phyloP scores from a whole-genome alignment of 2,113 vertebrate species.

The Saccopteryx leptura region DNA sequence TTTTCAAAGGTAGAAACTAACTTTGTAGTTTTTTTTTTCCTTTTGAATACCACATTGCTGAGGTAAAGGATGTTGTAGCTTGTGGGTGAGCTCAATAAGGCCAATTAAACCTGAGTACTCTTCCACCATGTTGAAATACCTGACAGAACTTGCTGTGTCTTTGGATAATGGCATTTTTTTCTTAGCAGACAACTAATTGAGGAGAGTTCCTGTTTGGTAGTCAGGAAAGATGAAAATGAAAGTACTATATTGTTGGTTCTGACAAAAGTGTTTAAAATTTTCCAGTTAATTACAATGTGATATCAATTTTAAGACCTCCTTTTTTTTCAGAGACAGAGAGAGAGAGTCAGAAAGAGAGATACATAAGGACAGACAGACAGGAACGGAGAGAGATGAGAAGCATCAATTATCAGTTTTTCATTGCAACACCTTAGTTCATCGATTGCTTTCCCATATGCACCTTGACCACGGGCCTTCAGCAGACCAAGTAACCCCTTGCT shows the following conservation, averaged over 20 bases:
- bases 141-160: conserved; percentile 72
- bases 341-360: too few species aligned
- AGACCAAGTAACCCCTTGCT: too few species aligned
- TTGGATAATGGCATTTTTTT: conserved; percentile 67
- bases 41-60: conserved; percentile 77
- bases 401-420: too few species aligned
- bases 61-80: conserved; percentile 79
- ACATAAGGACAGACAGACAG: too few species aligned
- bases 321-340: not conserved
- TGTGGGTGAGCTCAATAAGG: conserved; percentile 73
- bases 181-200: conserved; percentile 71
- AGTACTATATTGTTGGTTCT: conserved; percentile 47
- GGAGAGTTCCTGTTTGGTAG: conserved; percentile 71
- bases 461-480: too few species aligned
- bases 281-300: conserved; percentile 16
- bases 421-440: too few species aligned
- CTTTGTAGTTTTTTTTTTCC: conserved; percentile 54
- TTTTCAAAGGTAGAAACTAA: conserved; percentile 78
- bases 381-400: too few species aligned
- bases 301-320: conserved; percentile 46
- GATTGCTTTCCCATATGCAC: too few species aligned
- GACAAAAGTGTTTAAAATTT: conserved; percentile 54
- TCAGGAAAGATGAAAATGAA: conserved; percentile 67
- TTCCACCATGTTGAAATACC: conserved; percentile 79
- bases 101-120: conserved; percentile 76